Percentiles rank a stretch among this genome's conserved stretches.
Evolutionary conservation across 37 sponge, comb jelly and placozoan genomes (phyloP).

Genomic region (Theonella swinhoei): DNA sequence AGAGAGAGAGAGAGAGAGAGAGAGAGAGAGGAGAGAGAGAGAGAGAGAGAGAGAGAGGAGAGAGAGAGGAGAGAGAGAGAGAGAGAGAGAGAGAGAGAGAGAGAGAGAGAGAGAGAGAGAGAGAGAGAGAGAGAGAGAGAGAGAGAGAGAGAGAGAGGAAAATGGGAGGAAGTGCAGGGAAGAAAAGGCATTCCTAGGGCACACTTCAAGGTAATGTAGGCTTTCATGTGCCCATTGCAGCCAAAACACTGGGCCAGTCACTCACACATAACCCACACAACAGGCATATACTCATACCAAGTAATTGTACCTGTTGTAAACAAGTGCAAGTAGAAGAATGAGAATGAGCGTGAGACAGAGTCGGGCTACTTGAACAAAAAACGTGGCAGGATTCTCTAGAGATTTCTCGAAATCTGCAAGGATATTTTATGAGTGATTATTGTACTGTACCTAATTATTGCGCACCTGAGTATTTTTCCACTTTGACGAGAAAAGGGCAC

Average conservation of each 20-base stretch:
- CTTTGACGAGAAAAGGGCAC: background rate
- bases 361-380: constrained; percentile 41
- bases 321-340: background rate
- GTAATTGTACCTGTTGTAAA: background rate
- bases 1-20: background rate
- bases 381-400: constrained; percentile 28
- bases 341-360: constrained; percentile 8
- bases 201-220: too few relatives aligned
- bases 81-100: background rate
- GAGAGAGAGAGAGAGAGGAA: background rate
- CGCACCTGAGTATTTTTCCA: background rate
- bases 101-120: background rate
- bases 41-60: constrained; percentile 17
- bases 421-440: background rate
- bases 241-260: too few relatives aligned
- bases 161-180: background rate
- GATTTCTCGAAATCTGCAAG: background rate
- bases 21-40: background rate
- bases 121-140: background rate
- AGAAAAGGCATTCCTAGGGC: too few relatives aligned
- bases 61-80: background rate
- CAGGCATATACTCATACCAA: too few relatives aligned
- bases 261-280: too few relatives aligned
- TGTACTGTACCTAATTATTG: background rate
- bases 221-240: too few relatives aligned